Evolutionary conservation across 2,888 invertebrate species (phyloP).

Genomic region (Megalurothrips usitatus): DNA sequence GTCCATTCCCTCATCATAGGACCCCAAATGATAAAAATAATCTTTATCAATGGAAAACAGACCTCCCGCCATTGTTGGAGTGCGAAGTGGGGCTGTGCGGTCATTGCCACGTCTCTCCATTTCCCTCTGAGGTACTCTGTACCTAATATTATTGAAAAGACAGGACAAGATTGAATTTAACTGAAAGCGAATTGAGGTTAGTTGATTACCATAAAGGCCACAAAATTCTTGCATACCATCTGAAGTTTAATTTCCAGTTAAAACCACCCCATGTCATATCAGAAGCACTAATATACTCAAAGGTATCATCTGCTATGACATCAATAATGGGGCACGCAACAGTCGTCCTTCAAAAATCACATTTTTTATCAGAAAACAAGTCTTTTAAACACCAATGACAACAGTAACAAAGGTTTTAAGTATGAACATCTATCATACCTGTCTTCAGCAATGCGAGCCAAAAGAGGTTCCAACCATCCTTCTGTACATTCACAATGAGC

Average conservation of each 20-base stretch:
- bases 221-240: slow-evolving; percentile 65
- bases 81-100: slow-evolving; percentile 83
- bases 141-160: slow-evolving; percentile 55
- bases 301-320: slow-evolving; percentile 97
- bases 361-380: slow-evolving; percentile 19
- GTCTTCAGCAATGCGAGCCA: slow-evolving; percentile 87
- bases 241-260: slow-evolving; percentile 98
- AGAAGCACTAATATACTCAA: slow-evolving; percentile 97
- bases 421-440: slow-evolving; percentile 47
- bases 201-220: slow-evolving; percentile 29
- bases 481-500: slow-evolving; percentile 98
- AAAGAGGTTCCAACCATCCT: slow-evolving; percentile 96
- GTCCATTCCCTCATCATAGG: slow-evolving; percentile 99
- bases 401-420: not conserved
- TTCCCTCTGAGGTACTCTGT: slow-evolving; percentile 95
- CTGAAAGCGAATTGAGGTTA: slow-evolving; percentile 29
- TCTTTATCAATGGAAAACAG: slow-evolving; percentile 90
- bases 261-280: slow-evolving; percentile 99
- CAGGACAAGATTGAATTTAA: slow-evolving; percentile 13
- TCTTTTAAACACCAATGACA: slow-evolving; percentile 27
- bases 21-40: slow-evolving; percentile 95
- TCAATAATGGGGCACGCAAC: slow-evolving; percentile 99
- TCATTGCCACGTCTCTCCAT: slow-evolving; percentile 91
- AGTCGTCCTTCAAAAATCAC: slow-evolving; percentile 57
- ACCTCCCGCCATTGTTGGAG: slow-evolving; percentile 98